Base-by-base conservation (phyloP, 2,797 vertebrate species). In the Poeciliopsis gracilis region DNA sequence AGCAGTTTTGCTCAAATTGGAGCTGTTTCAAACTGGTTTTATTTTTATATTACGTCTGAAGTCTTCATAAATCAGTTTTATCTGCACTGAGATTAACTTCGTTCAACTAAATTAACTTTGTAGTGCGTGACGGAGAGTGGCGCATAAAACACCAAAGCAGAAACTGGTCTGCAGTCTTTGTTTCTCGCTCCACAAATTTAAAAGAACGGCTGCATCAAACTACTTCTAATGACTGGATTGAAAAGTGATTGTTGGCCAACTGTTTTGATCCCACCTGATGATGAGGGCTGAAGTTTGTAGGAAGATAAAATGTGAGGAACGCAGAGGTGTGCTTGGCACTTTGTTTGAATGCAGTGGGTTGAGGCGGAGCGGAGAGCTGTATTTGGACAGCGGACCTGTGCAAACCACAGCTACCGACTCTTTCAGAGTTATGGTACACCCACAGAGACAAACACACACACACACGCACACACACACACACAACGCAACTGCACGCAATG, bases 331-430 rank as follows among this genome's bases (percentile, higher is more conserved):
- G 77, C 71, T 59, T 75, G 81, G 75, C 2, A 49, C 63, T 63
- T 78, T 75, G 71, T 79, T 73, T 72, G 79, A 73, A 67, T 38
- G 51, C 16, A 18, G 87, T 88, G 84, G 79, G 84, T 82, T 82
- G 82, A 89, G 59, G 78, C 73, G 38, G 83, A 83, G 77, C 49
- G 84, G 83, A 76, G 83, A 66, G 73, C 86, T 93, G 94, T 94
- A 93, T 93, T 77, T 79, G 85, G 87, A 90, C 77, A 87, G 75
- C 90, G 93, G 91, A 91, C 89, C 80, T 57, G 53, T 51, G 80
- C 30, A 8, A 85, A 84, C 84, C 71, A 53, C 77, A 72, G 77
- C 75, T 73, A 75, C 75, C 51, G 78, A 83, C 84, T 86, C 76
- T 75, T 85, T 85, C 71, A 76, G 76, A 81, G 79, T 77, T 73